Base-by-base conservation (phyloP, 1,140 invertebrate species). In the Campodea augens region DNA sequence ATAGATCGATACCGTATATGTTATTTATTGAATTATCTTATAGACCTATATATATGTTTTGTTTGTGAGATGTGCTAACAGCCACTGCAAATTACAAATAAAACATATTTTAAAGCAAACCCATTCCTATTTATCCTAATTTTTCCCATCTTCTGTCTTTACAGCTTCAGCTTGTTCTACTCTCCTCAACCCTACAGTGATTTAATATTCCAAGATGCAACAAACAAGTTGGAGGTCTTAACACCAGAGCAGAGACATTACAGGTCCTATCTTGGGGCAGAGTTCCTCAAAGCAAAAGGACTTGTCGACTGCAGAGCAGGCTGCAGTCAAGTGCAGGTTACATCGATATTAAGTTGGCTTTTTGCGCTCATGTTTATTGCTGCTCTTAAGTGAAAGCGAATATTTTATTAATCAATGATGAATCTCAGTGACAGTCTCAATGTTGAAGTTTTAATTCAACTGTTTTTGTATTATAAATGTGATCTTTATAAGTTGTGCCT, bases 131-230 rank as follows among this genome's bases (percentile, higher is more conserved):
- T 52, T 52, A 44, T 51, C 18, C 0, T 36, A 24, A 40, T 43
- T 13, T 46, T 25, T 25, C 4, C 46, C n/a, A 12, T 5, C 25
- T n/a, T n/a, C n/a, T n/a, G n/a, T n/a, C n/a, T n/a, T 62, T 64
- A 29, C 61, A 81, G 81, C 54, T 88, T 87, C 57, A 84, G 81
- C 49, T 87, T 93, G 84, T 92, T 89, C 59, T 77, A 74, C 43
- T 91, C 87, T 0, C 60, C 66, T 13, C 68, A 78, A 2, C 82
- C 81, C 0, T 84, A 77, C 56, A 75, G 77, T 38, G 87, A 93
- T 64, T 62, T 92, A 0, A 92, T 93, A 49, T 93, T 93, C 63
- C 86, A 89, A 65, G 87, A 92, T 59, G 81, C 86, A 0, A 81
- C 88, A 0, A 77, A 85, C 23, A 82, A 88, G 52, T 61, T 92